Evolutionary conservation across 2,113 vertebrate genomes (phyloP), one percentile per base, ranked within the genome.

Genomic region (Grammomys dolichurus): DNA sequence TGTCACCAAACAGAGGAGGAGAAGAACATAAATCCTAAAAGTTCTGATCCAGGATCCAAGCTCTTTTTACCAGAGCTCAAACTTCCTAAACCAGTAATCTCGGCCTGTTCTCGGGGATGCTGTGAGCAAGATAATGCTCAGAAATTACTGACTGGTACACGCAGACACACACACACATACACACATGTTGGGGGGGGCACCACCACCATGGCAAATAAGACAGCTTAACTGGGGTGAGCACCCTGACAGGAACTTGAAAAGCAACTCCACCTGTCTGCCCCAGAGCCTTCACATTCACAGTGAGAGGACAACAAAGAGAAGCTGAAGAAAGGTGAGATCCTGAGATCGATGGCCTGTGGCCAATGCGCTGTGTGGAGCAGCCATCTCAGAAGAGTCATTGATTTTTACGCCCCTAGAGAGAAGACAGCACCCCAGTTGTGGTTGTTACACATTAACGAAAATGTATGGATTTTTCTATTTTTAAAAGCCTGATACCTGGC

Each of bases 111-210:
- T 11, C 70, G 48, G 88, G 13, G 14, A 0, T 33, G 22, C 10
- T 5, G 9, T 11, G 54, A 58, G 7, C 0, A 1, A n/a, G 8
- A 1, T 5, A 2, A 2, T 6, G 4, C 7, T 75, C 46, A 28
- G 7, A 7, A 20, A 28, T 6, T 14, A 51, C 11, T 58, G n/a
- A 7, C 17, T 14, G 24, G 26, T 26, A 3, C 48, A 54, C 46
- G 1, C 73, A 8, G 5, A 1, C 10, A 33, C 69, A 70, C 13
- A 17, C 51, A 56, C 77, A 80, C 48, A 17, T 7, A 31, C 28
- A 5, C 67, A 20, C 40, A 40, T 40, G 40, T 40, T 40, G 40
- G 40, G 40, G 40, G 40, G 40, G 40, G 40, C 2, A 73, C 72
- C 72, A 13, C 58, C 1, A 26, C 65, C 16, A 22, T 7, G 10